Conservation (phyloP, 2,113 vertebrate species). For the Labeo catla region DNA sequence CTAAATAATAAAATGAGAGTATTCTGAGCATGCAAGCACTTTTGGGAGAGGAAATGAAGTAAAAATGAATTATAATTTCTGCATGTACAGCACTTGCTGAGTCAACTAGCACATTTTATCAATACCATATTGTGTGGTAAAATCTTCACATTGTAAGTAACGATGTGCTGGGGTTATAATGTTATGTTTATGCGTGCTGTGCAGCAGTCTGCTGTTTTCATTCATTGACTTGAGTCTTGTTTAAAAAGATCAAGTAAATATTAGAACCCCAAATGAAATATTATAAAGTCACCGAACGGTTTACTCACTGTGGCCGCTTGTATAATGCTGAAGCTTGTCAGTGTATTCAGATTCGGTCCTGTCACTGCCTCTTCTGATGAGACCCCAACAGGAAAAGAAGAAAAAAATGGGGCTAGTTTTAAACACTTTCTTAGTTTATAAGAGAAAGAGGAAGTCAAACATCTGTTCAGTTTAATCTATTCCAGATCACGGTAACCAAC, state of each 20-base stretch:
- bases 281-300: neutral
- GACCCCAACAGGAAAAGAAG: neutral
- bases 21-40: neutral
- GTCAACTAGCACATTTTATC: neutral
- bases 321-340: constrained; percentile 96
- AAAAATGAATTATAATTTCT: neutral
- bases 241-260: constrained; percentile 16
- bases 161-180: neutral
- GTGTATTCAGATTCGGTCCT: constrained; percentile 92
- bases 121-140: neutral
- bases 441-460: neutral
- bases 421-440: neutral
- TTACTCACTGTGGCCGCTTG: constrained; percentile 95
- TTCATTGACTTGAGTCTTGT: constrained; percentile 7
- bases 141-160: neutral
- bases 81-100: neutral
- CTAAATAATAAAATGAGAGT: neutral
- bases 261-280: constrained; percentile 11
- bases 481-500: neutral
- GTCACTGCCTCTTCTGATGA: constrained; percentile 88
- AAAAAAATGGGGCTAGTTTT: neutral
- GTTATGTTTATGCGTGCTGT: neutral
- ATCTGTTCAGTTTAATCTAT: neutral
- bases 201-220: neutral
- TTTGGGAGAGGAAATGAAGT: neutral